Base-by-base conservation (phyloP, 2,797 vertebrate genomes). In the Phoebastria nigripes region DNA sequence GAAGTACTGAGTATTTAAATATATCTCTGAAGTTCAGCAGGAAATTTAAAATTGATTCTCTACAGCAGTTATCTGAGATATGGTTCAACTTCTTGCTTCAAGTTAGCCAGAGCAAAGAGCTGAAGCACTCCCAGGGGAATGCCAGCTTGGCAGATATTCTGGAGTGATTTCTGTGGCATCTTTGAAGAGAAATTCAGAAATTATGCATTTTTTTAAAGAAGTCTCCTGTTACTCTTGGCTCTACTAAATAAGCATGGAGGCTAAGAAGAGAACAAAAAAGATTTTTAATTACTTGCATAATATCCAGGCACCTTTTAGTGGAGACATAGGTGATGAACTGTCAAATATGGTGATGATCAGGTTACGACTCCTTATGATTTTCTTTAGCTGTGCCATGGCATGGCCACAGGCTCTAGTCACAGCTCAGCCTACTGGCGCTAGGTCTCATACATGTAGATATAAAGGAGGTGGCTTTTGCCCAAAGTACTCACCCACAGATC, bases 31-130 rank as follows among this genome's bases (percentile, higher is more conserved):
- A 90, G 90, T 88, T 94, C 88, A 92, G 92, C 90, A 92, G 94
- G 90, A 97, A 97, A 96, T 94, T 95, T 92, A 96, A 93, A 96
- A 97, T 93, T 96, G 90, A 97, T 96, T 97, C 93, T 96, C 66
- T 82, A 89, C 93, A 96, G 90, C 93, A 94, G 89, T 96, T 94
- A 93, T 94, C 73, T 89, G 81, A 96, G 93, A 82, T 92, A 95
- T 62, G 78, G 92, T 93, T 94, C 73, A 62, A 87, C 77, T 79
- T 93, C 90, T 95, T 33, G 0, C 91, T 93, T 93, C 92, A 44
- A 72, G 94, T 89, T 95, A 95, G 58, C 83, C 86, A 84, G 47
- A 90, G 94, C 77, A 94, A 80, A 67, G 81, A 94, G 51, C 73
- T 94, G 11, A 83, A 91, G 88, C 66, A 29, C 33, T 62, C 58